Evolutionary conservation across 2,888 invertebrate genomes (phyloP).

Genomic region (Acleris cristana): DNA sequence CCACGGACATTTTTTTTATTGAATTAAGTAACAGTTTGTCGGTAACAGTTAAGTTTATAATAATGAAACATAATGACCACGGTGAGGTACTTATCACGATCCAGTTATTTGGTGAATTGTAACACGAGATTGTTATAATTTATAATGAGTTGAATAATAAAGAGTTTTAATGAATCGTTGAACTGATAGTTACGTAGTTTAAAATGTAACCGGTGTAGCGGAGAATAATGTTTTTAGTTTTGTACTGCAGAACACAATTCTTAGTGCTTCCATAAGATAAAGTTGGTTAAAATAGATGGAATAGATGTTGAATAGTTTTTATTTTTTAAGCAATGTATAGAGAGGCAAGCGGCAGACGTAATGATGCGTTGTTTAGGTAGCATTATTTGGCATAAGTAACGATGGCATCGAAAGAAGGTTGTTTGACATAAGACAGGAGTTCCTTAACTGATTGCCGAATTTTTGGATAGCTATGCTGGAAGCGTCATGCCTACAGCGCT

Average conservation of each 20-base stretch:
- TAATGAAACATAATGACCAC: background rate
- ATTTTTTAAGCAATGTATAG: background rate
- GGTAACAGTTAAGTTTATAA: background rate
- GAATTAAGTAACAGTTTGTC: background rate
- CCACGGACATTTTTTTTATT: background rate
- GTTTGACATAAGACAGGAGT: background rate
- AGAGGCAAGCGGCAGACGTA: background rate
- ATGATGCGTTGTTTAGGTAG: constrained; percentile 4
- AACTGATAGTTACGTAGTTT: constrained; percentile 33
- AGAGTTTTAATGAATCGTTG: constrained; percentile 46
- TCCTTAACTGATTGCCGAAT: too few relatives aligned
- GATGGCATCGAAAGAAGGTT: constrained; percentile 10
- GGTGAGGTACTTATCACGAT: constrained; percentile 4
- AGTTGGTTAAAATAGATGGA: constrained; percentile 48
- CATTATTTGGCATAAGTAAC: background rate
- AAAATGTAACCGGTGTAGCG: constrained; percentile 37
- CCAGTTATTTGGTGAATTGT: constrained; percentile 18
- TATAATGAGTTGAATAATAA: constrained; percentile 34
- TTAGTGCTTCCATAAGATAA: constrained; percentile 69
- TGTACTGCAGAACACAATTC: constrained; percentile 59
- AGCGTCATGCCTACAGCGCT: too few relatives aligned
- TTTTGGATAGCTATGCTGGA: too few relatives aligned
- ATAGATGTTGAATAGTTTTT: constrained; percentile 16
- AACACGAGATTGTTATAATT: constrained; percentile 23
- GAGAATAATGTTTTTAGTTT: constrained; percentile 50